A percentile compares a stretch with the other conserved stretches of the same genome.
Conservation (phyloP, 2,888 invertebrate species). For the Trilocha varians region DNA sequence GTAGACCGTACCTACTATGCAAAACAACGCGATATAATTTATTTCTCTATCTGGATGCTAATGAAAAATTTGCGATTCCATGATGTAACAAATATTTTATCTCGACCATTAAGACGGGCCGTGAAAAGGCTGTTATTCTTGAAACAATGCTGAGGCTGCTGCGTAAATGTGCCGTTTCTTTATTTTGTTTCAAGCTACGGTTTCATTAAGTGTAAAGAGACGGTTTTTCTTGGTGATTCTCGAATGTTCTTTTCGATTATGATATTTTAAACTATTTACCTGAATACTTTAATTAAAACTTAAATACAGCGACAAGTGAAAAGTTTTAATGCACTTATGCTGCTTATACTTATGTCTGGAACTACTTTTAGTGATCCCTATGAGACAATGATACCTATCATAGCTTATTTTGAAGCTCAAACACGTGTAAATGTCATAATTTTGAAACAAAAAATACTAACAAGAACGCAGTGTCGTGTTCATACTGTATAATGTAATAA, state of each 20-base stretch:
- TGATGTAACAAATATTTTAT: conserved; percentile 41
- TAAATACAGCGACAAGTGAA: too few relatives aligned
- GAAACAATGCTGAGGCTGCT: conserved; percentile 52
- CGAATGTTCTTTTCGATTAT: too few relatives aligned
- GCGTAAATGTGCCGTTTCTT: conserved; percentile 57
- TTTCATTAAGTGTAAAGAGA: conserved; percentile 70
- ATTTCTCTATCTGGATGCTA: conserved; percentile 8
- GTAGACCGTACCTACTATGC: conserved; percentile 5
- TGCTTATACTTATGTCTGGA: too few relatives aligned
- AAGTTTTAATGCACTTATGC: too few relatives aligned
- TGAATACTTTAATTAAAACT: too few relatives aligned
- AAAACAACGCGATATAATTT: background rate
- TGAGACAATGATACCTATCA: too few relatives aligned
- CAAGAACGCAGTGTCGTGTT: background rate
- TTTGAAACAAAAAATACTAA: too few relatives aligned
- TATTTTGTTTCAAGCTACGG: conserved; percentile 64
- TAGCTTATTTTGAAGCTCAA: too few relatives aligned
- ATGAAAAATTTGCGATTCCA: conserved; percentile 24
- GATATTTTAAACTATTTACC: too few relatives aligned
- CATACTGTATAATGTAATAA: conserved; percentile 8
- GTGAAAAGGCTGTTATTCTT: conserved; percentile 40
- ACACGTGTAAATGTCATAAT: too few relatives aligned
- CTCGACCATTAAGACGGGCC: conserved; percentile 39
- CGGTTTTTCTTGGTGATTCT: conserved; percentile 58
- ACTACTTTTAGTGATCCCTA: too few relatives aligned